phyloP scores from a whole-genome alignment of 1,140 invertebrate genomes.

The Rhopalosiphum maidis region DNA sequence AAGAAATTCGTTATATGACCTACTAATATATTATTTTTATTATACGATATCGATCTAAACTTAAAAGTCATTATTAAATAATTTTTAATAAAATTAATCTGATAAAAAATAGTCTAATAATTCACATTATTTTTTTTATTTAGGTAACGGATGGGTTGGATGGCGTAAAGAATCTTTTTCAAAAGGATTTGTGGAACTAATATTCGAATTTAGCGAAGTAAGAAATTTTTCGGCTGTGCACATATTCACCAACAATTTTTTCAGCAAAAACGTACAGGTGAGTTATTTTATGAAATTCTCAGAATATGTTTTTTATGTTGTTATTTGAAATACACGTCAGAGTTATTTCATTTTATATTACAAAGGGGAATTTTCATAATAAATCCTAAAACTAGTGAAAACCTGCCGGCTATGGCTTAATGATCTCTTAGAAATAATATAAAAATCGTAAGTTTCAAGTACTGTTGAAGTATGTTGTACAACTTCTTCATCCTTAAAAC shows the following conservation, averaged over 20 bases:
- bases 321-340: not conserved
- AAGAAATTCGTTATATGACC: not conserved
- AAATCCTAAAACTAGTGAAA: not conserved
- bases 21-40: not conserved
- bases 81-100: not conserved
- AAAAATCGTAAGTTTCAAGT: constrained; percentile 48
- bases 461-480: constrained; percentile 28
- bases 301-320: not conserved
- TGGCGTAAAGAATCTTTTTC: constrained; percentile 76
- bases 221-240: constrained; percentile 78
- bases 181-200: constrained; percentile 70
- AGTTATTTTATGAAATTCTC: constrained; percentile 51
- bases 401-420: constrained; percentile 21
- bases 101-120: not conserved
- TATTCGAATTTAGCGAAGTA: constrained; percentile 77
- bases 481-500: constrained; percentile 32
- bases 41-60: not conserved
- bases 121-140: constrained; percentile 27
- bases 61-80: not conserved
- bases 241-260: constrained; percentile 75
- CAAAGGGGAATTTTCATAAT: constrained; percentile 28
- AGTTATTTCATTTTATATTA: constrained; percentile 25
- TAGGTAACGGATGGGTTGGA: constrained; percentile 82
- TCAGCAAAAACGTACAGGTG: constrained; percentile 74
- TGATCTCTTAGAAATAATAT: constrained; percentile 48